phyloP scores from a whole-genome alignment of 1,140 invertebrate species.

The Lerema accius region DNA sequence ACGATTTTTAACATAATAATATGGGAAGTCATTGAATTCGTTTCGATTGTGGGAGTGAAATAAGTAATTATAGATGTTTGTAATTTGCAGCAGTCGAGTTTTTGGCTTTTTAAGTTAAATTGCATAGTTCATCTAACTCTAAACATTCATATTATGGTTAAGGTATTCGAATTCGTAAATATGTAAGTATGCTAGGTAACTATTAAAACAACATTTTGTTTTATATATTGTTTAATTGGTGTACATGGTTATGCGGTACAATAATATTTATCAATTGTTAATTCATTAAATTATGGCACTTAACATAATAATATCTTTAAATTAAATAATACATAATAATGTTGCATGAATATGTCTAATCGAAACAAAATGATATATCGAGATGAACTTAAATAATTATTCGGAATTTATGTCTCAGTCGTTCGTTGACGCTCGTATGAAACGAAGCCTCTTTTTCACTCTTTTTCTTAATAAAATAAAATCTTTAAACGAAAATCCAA shows the following conservation, averaged over 20 bases:
- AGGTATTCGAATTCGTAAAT: too few relatives aligned
- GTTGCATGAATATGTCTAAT: constrained; percentile 64
- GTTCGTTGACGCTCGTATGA: constrained; percentile 74
- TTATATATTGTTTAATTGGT: constrained; percentile 80
- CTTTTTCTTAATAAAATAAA: constrained; percentile 78
- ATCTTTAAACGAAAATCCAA: constrained; percentile 71
- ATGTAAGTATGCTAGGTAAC: not conserved
- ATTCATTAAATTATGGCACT: constrained; percentile 82
- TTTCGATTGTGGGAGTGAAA: too few relatives aligned
- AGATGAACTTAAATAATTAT: constrained; percentile 74
- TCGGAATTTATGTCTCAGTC: constrained; percentile 81
- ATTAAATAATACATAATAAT: constrained; percentile 70
- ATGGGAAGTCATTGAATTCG: too few relatives aligned
- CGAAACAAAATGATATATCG: constrained; percentile 64
- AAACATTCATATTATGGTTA: too few relatives aligned
- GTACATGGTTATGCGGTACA: constrained; percentile 81
- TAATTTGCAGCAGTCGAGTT: too few relatives aligned
- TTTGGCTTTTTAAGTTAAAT: too few relatives aligned
- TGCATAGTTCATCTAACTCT: too few relatives aligned
- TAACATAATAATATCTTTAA: constrained; percentile 76
- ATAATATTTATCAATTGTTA: constrained; percentile 80
- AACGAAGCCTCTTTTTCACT: constrained; percentile 71
- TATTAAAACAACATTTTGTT: constrained; percentile 68
- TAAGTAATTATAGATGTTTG: too few relatives aligned
- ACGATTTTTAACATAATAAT: too few relatives aligned